Evolutionary conservation across 2,797 vertebrate species (phyloP), one percentile per base, ranked within the genome.

Genomic region (Denticeps clupeoides): DNA sequence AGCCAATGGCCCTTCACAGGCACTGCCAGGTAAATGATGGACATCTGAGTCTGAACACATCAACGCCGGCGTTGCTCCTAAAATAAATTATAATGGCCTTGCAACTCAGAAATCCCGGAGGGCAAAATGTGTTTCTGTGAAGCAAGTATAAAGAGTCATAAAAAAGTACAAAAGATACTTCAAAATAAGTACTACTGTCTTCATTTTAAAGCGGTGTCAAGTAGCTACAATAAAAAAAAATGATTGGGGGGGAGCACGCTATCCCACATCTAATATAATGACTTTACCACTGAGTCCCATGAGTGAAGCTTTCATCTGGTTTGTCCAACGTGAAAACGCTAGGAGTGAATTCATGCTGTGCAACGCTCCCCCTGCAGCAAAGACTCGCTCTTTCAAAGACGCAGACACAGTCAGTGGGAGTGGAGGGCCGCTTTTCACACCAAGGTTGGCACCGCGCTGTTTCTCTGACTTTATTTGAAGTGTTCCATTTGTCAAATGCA

Each of bases 301-400:
- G 18, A 43, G 15, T 28, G 35, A 32, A 16, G 23, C 45, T 55
- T 58, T 51, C 41, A 56, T 61, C 42, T 16, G 31, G 48, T 29
- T 45, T 56, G 56, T 47, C 47, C 59, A 51, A 42, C 21, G n/a
- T 27, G 26, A 8, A 28, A 56, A 45, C 29, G 43, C 52, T 50
- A 13, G 19, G 11, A 52, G 29, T 45, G 47, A 47, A 49, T 19
- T 41, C 56, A 53, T 49, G 49, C 46, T 48, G 53, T 45, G 46
- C 10, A 49, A 27, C 26, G 37, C 40, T 31, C 37, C 28, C 40
- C 43, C 52, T 32, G 41, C 42, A 56, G 59, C 53, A 23, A 24
- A 43, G 13, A 12, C 53, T 56, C 52, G 64, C 31, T 48, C 41
- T 59, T 19, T 47, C 23, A 43, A n/a, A n/a, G 41, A 53, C 23